Evolutionary conservation across 2,888 invertebrate genomes (phyloP), one percentile per base, ranked within the genome.

Genomic region (Synanthedon tipuliformis): DNA sequence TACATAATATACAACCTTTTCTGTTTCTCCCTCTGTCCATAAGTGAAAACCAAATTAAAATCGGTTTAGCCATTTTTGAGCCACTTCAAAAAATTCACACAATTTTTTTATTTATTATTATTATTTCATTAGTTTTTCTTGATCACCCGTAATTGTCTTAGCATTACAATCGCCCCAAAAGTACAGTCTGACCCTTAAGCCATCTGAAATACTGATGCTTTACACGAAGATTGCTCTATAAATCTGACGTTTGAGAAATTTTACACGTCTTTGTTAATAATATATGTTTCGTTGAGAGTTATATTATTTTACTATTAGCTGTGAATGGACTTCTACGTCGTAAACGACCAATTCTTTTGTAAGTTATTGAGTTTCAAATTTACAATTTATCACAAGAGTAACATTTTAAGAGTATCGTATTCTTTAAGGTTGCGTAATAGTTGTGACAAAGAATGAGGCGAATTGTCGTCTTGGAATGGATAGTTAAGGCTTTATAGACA

Each of bases 171-270:
- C 10, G 34, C 10, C 8, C 7, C 34, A 8, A 3, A 18, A 34
- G 34, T 34, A 10, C 3, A 34, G 34, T 34, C 10, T 34, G 34
- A 34, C 10, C 34, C 10, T 34, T 34, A 34, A 34, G 58, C 60
- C 60, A 65, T 62, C 75, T 80, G 73, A 76, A 79, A 78, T 73
- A 75, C 72, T 67, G 75, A 71, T 72, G 62, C 66, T 68, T 69
- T 59, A 68, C 62, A 56, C 63, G 57, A 63, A 69, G 62, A 77
- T 78, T 70, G 72, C 71, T 70, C 64, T 77, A 81, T 84, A 82
- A 82, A 82, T 82, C 73, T 71, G 74, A 78, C 72, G 73, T 77
- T 76, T 74, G 79, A 79, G 79, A 82, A 81, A 83, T 83, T 81
- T 81, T 81, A 84, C 83, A 82, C 78, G 65, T 77, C 78, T 77